These are phyloP conservation scores for Cheiracanthium punctorium DNA, from an alignment of 2,888 invertebrate genomes.

Conservation along the genomic window DNA sequence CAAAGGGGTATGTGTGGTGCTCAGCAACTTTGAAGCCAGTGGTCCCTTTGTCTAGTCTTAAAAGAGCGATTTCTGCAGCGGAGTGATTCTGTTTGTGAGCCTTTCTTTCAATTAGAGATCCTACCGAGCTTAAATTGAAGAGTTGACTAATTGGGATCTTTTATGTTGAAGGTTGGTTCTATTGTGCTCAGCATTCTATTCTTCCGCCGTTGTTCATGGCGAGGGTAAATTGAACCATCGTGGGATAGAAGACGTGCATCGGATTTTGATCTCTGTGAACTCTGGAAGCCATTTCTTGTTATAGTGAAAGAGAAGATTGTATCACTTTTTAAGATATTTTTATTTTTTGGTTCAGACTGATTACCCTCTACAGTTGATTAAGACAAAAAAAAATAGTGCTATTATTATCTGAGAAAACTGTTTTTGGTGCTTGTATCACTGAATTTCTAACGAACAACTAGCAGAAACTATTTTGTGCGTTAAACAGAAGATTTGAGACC, in stretches of 20 bases:
- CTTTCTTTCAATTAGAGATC: background rate
- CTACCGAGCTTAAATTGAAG: background rate
- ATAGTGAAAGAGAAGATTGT: too few relatives aligned
- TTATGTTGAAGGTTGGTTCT: slow-evolving; percentile 13
- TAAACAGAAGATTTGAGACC: too few relatives aligned
- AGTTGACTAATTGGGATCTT: slow-evolving; percentile 4
- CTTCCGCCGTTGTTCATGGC: background rate
- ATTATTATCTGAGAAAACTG: too few relatives aligned
- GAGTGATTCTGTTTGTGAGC: slow-evolving; percentile 26
- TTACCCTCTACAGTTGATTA: too few relatives aligned
- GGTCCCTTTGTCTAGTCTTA: slow-evolving; percentile 33
- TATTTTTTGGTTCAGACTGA: too few relatives aligned
- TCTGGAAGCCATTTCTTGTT: background rate
- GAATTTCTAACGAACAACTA: too few relatives aligned
- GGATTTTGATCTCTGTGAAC: slow-evolving; percentile 15
- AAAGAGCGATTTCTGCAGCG: slow-evolving; percentile 21
- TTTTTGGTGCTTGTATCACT: too few relatives aligned
- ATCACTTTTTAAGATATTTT: too few relatives aligned
- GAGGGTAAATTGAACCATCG: background rate
- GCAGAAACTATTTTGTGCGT: too few relatives aligned
- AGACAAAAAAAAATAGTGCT: too few relatives aligned
- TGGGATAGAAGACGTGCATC: background rate
- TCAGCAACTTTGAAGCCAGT: slow-evolving; percentile 33
- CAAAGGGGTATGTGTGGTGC: slow-evolving; percentile 9
- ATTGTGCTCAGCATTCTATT: background rate